phyloP scores from a whole-genome alignment of 1,140 invertebrate genomes.

The Cyclargus thomasi region DNA sequence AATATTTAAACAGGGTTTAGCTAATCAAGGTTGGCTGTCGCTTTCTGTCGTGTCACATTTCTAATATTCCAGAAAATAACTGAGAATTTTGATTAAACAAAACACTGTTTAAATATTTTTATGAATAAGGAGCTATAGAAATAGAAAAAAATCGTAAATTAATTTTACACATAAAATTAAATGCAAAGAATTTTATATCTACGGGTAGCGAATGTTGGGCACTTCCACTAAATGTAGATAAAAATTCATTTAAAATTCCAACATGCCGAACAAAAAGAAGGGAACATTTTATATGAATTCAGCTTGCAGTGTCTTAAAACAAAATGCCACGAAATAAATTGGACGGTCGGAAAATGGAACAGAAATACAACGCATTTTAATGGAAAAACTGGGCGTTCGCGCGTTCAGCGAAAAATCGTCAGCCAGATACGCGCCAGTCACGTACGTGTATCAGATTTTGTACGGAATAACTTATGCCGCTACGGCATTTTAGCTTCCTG shows the following conservation, averaged over 20 bases:
- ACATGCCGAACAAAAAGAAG: constrained; percentile 14
- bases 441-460: constrained; percentile 13
- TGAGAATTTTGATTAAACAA: too few relatives aligned
- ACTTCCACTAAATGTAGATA: constrained; percentile 12
- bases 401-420: constrained; percentile 16
- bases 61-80: too few relatives aligned
- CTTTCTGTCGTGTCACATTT: too few relatives aligned
- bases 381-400: constrained; percentile 17
- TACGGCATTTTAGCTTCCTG: constrained; percentile 1
- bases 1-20: too few relatives aligned
- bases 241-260: constrained; percentile 14
- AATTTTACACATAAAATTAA: neutral
- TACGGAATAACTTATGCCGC: constrained; percentile 10
- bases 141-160: neutral
- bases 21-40: too few relatives aligned
- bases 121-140: too few relatives aligned
- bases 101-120: too few relatives aligned
- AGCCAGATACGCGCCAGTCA: constrained; percentile 14
- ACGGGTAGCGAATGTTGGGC: neutral
- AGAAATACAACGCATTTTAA: constrained; percentile 20
- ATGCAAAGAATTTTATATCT: neutral
- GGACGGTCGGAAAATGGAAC: constrained; percentile 25
- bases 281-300: constrained; percentile 13
- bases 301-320: constrained; percentile 15
- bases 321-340: constrained; percentile 21